Conservation (phyloP, 2,888 invertebrate species). For the Adelphocoris suturalis region DNA sequence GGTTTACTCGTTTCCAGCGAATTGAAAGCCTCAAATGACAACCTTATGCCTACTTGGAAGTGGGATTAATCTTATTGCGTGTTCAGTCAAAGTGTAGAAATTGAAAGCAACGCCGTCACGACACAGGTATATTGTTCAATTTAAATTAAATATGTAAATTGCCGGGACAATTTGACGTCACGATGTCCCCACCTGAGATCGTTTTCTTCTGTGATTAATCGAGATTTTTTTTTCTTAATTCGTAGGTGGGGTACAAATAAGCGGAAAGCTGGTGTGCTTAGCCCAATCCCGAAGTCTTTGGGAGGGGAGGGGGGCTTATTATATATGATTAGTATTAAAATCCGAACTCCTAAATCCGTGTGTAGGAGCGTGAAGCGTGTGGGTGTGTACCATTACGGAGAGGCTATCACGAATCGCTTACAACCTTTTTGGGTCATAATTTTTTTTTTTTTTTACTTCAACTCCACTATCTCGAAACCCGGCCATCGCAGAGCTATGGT, state of each 20-base stretch:
- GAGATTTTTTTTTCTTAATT: neutral
- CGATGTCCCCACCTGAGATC: neutral
- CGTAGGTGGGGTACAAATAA: neutral
- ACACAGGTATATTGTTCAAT: too few species aligned
- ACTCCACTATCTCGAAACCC: neutral
- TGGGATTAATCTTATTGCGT: too few species aligned
- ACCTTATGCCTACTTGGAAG: too few species aligned
- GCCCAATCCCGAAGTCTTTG: neutral
- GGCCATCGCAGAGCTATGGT: conserved; percentile 20
- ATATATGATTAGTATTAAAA: neutral
- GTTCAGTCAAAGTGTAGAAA: too few species aligned
- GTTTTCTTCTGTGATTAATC: neutral
- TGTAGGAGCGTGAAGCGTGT: neutral
- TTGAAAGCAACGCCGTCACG: too few species aligned
- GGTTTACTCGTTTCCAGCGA: too few species aligned
- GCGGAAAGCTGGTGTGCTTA: neutral
- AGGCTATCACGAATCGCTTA: conserved; percentile 29
- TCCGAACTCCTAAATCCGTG: neutral
- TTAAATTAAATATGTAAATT: too few species aligned
- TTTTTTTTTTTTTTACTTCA: neutral
- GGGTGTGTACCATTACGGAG: neutral
- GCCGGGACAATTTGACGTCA: neutral
- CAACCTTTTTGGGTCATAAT: neutral
- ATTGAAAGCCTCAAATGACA: too few species aligned
- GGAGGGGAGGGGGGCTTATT: neutral